phyloP scores from a whole-genome alignment of 2,113 vertebrate species.

The Hemibagrus wyckioides region DNA sequence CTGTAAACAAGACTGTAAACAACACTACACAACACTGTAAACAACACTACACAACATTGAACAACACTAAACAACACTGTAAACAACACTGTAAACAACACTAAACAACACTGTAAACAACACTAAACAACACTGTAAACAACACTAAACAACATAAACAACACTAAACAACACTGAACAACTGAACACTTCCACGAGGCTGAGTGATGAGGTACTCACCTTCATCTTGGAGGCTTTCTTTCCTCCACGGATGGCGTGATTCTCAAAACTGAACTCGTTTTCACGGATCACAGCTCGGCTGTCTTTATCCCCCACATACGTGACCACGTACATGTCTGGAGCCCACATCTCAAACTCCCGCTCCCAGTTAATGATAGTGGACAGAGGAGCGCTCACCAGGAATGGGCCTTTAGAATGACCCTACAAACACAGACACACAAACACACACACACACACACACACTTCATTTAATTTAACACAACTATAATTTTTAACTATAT shows the following conservation, averaged over 20 bases:
- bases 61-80: constrained; percentile 75
- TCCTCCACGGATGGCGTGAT: constrained; percentile 92
- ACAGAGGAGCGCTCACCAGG: constrained; percentile 93
- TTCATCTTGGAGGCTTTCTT: constrained; percentile 97
- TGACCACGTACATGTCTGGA: constrained; percentile 97
- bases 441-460: constrained; percentile 9
- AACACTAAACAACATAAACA: not conserved
- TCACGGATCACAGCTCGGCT: constrained; percentile 95
- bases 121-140: not conserved
- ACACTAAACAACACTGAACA: too few species aligned
- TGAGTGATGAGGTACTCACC: constrained; percentile 64
- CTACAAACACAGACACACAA: constrained; percentile 64
- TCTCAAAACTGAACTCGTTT: constrained; percentile 96
- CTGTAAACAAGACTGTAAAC: constrained; percentile 76
- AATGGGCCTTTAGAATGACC: constrained; percentile 98
- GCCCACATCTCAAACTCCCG: constrained; percentile 99
- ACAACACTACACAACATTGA: constrained; percentile 48
- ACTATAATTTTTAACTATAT: not conserved
- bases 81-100: not conserved
- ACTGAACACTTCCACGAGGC: not conserved
- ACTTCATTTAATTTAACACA: too few species aligned
- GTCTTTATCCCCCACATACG: constrained; percentile 94
- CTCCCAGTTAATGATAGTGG: constrained; percentile 99
- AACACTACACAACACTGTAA: not conserved
- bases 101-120: constrained; percentile 65